Evolutionary conservation across 2,797 vertebrate species (phyloP).

Genomic region (Caiman crocodilus): DNA sequence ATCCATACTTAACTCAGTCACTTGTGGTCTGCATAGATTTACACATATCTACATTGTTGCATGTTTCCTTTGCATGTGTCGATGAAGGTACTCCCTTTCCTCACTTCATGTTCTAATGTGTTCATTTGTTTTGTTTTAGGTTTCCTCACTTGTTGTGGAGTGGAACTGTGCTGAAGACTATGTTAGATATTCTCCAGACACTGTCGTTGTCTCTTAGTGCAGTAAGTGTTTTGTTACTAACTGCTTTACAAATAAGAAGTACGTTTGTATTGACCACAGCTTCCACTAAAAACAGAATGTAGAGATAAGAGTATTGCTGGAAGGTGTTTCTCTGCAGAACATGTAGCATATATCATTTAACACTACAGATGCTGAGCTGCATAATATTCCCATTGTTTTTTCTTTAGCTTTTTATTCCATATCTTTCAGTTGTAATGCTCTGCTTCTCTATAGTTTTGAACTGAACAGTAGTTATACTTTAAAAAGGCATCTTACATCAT

Average conservation of each 20-base stretch:
- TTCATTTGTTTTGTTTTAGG: slow-evolving; percentile 73
- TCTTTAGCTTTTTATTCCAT: background rate
- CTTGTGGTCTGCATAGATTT: background rate
- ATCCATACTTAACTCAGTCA: background rate
- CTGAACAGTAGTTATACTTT: background rate
- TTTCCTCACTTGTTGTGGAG: slow-evolving; percentile 99
- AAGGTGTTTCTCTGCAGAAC: background rate
- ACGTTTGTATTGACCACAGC: background rate
- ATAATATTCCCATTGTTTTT: background rate
- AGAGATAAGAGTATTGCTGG: background rate
- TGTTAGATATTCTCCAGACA: slow-evolving; percentile 98
- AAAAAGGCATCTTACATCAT: background rate
- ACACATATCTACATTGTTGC: background rate
- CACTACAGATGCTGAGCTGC: background rate
- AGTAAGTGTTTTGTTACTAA: slow-evolving; percentile 82
- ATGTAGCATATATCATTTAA: background rate
- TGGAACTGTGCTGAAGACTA: slow-evolving; percentile 96
- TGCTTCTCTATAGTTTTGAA: background rate
- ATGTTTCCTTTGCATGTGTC: background rate
- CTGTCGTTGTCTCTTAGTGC: slow-evolving; percentile 94
- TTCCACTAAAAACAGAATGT: background rate
- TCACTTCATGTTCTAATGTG: background rate
- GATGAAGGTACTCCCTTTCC: background rate
- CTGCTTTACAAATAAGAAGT: background rate
- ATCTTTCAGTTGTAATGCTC: background rate